These are phyloP conservation scores for Bufotes viridis DNA, from an alignment of 2,797 vertebrate genomes.

Conservation along the genomic window DNA sequence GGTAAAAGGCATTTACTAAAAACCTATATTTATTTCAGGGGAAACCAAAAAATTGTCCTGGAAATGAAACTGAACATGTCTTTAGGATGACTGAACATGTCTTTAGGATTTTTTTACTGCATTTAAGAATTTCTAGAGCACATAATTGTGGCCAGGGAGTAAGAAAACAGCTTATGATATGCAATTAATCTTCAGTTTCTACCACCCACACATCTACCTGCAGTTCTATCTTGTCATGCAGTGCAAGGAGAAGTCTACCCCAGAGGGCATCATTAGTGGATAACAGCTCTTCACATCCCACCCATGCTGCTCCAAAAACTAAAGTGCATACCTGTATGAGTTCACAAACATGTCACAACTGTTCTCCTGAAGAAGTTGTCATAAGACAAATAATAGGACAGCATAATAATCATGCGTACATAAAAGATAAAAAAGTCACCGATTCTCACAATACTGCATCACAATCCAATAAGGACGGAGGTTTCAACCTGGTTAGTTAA, in stretches of 20 bases:
- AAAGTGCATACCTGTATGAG: background rate
- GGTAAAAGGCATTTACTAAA: background rate
- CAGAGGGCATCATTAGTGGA: background rate
- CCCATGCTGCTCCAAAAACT: background rate
- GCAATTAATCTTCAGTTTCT: background rate
- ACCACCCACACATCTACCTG: background rate
- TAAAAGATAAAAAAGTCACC: background rate
- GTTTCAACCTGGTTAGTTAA: background rate
- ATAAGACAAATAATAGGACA: background rate
- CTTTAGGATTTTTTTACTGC: background rate
- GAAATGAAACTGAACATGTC: background rate
- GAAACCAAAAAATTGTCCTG: background rate
- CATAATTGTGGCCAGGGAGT: background rate
- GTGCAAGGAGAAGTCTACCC: background rate
- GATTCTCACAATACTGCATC: rapidly evolving
- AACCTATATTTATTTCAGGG: background rate
- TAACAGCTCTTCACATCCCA: background rate
- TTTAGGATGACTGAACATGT: background rate
- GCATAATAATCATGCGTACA: no score
- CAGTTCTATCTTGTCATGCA: background rate
- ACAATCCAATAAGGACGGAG: background rate
- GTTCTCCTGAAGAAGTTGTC: background rate
- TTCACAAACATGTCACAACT: background rate
- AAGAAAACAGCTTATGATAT: background rate
- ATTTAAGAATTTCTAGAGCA: background rate